phyloP scores from a whole-genome alignment of 1,140 invertebrate genomes.

The Camponotus floridanus region DNA sequence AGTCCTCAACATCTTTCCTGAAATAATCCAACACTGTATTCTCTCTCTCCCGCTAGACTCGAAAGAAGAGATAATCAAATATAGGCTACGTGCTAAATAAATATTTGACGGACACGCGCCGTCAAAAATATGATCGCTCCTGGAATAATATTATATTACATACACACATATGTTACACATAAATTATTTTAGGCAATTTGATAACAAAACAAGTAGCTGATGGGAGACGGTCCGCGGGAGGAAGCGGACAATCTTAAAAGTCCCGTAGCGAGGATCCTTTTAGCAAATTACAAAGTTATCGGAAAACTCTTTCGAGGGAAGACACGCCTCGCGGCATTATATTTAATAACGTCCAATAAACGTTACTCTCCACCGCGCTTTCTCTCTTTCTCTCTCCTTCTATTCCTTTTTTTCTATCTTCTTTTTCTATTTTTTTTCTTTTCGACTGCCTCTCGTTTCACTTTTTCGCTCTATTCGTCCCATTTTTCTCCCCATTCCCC shows the following conservation, averaged over 20 bases:
- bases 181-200: conserved; percentile 55
- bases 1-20: no score
- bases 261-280: conserved; percentile 74
- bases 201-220: conserved; percentile 53
- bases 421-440: neutral
- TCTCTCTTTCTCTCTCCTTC: conserved; percentile 17
- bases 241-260: conserved; percentile 68
- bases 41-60: neutral
- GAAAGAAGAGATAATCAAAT: neutral
- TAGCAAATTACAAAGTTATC: conserved; percentile 78
- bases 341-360: conserved; percentile 83
- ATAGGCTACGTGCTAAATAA: neutral
- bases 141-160: neutral
- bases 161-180: neutral
- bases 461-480: neutral
- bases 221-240: conserved; percentile 47
- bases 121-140: neutral
- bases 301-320: conserved; percentile 71
- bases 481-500: neutral
- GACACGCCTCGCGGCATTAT: conserved; percentile 75
- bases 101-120: neutral
- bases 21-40: neutral
- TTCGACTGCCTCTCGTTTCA: neutral
- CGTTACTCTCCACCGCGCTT: conserved; percentile 62
- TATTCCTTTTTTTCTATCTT: neutral